phyloP scores from a whole-genome alignment of 2,113 vertebrate genomes.

The Oncorhynchus kisutch region DNA sequence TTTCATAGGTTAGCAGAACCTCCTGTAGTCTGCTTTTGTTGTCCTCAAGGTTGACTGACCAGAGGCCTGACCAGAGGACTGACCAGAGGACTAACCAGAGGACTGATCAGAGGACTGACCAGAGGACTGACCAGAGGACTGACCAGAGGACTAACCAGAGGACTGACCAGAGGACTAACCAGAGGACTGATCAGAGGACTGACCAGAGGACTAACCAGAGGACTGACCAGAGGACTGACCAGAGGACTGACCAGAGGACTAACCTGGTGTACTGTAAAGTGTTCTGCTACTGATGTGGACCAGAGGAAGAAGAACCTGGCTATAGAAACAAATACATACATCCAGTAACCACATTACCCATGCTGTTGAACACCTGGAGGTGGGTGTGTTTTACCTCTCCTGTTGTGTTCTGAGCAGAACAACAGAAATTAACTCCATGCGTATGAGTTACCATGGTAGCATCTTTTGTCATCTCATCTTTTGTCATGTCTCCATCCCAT shows the following conservation, averaged over 20 bases:
- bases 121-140: too few species aligned
- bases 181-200: too few species aligned
- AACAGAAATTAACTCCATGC: slow-evolving; percentile 13
- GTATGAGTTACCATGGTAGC: slow-evolving; percentile 41
- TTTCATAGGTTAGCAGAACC: slow-evolving; percentile 52
- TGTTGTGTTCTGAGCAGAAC: slow-evolving; percentile 5
- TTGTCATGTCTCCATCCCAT: slow-evolving; percentile 22
- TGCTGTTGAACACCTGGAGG: neutral
- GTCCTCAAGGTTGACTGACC: slow-evolving; percentile 65
- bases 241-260: neutral
- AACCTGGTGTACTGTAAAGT: slow-evolving; percentile 52
- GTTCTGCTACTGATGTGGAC: slow-evolving; percentile 54
- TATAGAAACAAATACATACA: slow-evolving; percentile 12
- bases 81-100: too few species aligned
- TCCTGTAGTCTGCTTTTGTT: slow-evolving; percentile 75
- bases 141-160: too few species aligned
- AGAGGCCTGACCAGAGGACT: too few species aligned
- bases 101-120: neutral
- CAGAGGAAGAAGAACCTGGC: slow-evolving; percentile 68
- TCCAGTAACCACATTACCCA: neutral
- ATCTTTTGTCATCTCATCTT: slow-evolving; percentile 16
- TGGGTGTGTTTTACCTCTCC: neutral
- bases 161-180: too few species aligned
- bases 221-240: too few species aligned
- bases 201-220: too few species aligned